Conservation (phyloP, 2,888 invertebrate species). For the Cephus sareptanus region DNA sequence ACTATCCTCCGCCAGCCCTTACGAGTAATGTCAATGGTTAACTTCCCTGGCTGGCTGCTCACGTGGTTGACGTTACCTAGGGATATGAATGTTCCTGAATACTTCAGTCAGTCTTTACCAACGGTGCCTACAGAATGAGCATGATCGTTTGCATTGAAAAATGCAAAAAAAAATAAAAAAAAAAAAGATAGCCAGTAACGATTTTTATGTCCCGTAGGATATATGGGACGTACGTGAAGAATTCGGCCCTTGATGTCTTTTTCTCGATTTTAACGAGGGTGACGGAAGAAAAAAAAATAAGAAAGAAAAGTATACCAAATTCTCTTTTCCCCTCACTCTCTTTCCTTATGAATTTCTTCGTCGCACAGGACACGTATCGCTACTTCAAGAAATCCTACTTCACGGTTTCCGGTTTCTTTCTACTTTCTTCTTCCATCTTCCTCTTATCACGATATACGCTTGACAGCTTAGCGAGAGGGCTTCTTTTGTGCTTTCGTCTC, state of each 20-base stretch:
- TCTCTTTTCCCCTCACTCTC: slow-evolving; percentile 5
- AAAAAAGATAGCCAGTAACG: not conserved
- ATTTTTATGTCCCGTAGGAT: not conserved
- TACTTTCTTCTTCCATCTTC: not conserved
- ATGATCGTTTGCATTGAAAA: not conserved
- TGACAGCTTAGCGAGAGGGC: not conserved
- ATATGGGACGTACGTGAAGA: not conserved
- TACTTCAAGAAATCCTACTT: not conserved
- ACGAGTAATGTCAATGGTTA: not conserved
- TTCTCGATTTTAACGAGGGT: not conserved
- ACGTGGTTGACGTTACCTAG: not conserved
- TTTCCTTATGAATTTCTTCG: not conserved
- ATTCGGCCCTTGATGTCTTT: not conserved
- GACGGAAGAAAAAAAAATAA: slow-evolving; percentile 8
- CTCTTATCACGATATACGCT: not conserved
- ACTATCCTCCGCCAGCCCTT: not conserved
- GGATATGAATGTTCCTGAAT: not conserved
- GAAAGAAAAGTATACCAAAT: not conserved
- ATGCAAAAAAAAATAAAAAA: not conserved
- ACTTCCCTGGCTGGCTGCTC: not conserved
- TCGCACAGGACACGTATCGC: not conserved
- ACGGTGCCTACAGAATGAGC: no score
- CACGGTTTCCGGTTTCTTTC: not conserved
- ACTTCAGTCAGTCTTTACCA: not conserved
- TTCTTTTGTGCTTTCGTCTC: not conserved